These are phyloP conservation scores for Panagrolaimus sp. DNA, from an alignment of 1,140 invertebrate species.

Conservation along the genomic window DNA sequence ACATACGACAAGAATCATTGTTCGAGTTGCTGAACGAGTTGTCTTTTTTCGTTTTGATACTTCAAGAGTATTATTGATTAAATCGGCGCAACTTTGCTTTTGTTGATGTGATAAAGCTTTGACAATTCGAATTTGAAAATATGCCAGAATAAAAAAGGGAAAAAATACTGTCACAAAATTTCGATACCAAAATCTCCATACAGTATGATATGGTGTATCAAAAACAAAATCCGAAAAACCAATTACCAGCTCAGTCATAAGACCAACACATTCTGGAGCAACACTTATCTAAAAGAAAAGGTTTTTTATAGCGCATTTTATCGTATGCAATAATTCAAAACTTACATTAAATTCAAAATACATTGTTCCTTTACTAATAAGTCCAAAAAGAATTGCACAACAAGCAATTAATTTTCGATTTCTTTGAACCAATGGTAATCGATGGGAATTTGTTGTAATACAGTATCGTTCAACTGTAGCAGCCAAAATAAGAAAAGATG, in stretches of 20 bases:
- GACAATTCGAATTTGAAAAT: constrained; percentile 49
- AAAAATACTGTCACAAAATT: constrained; percentile 55
- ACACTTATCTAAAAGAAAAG: constrained; percentile 42
- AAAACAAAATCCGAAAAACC: constrained; percentile 33
- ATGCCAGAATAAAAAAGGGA: constrained; percentile 52
- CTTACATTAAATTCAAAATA: constrained; percentile 51
- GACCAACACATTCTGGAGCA: constrained; percentile 41
- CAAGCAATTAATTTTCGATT: constrained; percentile 44
- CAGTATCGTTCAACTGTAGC: constrained; percentile 54
- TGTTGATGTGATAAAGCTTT: constrained; percentile 37
- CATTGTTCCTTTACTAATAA: constrained; percentile 51
- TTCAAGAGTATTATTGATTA: constrained; percentile 22
- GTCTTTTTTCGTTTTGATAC: constrained; percentile 32
- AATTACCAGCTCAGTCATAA: constrained; percentile 41
- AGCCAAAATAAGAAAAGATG: constrained; percentile 51
- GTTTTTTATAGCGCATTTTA: neutral
- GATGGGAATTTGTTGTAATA: constrained; percentile 35
- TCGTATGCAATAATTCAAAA: constrained; percentile 3
- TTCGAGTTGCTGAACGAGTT: constrained; percentile 46
- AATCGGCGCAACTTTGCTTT: constrained; percentile 25
- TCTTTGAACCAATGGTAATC: constrained; percentile 33
- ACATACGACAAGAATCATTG: constrained; percentile 52
- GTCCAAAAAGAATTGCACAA: constrained; percentile 46
- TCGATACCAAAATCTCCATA: constrained; percentile 36
- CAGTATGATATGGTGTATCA: neutral